phyloP scores from a whole-genome alignment of 2,113 vertebrate genomes.

The Brachyistius frenatus region DNA sequence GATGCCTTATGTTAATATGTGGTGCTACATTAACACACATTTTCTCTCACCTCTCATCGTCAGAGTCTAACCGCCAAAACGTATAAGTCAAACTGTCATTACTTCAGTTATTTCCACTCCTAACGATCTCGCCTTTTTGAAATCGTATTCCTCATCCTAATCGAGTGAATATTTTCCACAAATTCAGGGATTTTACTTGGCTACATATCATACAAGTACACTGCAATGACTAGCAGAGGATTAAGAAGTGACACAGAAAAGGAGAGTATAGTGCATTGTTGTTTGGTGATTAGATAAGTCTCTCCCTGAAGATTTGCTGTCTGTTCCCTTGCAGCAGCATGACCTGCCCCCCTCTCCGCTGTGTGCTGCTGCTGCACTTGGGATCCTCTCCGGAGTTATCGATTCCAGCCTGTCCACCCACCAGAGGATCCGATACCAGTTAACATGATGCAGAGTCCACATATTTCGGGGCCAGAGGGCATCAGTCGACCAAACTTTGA shows the following conservation, averaged over 20 bases:
- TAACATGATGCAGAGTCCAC: slow-evolving; percentile 66
- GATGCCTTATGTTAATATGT: too few species aligned
- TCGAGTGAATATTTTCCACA: slow-evolving; percentile 9
- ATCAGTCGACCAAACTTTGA: slow-evolving; percentile 71
- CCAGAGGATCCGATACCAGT: slow-evolving; percentile 66
- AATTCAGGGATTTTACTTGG: slow-evolving; percentile 30
- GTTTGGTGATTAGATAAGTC: slow-evolving; percentile 40
- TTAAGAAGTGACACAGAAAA: slow-evolving; percentile 48
- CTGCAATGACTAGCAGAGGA: slow-evolving; percentile 36
- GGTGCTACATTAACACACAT: too few species aligned
- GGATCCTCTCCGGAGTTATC: slow-evolving; percentile 58
- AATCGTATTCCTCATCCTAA: too few species aligned
- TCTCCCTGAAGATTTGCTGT: slow-evolving; percentile 29
- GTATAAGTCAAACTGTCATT: too few species aligned
- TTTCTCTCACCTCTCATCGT: too few species aligned
- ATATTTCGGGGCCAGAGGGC: slow-evolving; percentile 73
- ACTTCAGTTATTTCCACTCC: too few species aligned
- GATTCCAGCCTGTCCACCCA: slow-evolving; percentile 68
- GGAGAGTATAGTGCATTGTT: slow-evolving; percentile 12
- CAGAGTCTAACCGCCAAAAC: too few species aligned
- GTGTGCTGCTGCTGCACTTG: slow-evolving; percentile 22
- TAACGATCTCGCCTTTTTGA: too few species aligned
- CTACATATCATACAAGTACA: background rate
- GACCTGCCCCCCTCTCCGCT: slow-evolving; percentile 42
- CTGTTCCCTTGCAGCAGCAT: slow-evolving; percentile 28